Percentiles rank a stretch among this genome's conserved stretches.
Evolutionary conservation across 2,797 vertebrate genomes (phyloP).

Genomic region (Myotis planiceps): DNA sequence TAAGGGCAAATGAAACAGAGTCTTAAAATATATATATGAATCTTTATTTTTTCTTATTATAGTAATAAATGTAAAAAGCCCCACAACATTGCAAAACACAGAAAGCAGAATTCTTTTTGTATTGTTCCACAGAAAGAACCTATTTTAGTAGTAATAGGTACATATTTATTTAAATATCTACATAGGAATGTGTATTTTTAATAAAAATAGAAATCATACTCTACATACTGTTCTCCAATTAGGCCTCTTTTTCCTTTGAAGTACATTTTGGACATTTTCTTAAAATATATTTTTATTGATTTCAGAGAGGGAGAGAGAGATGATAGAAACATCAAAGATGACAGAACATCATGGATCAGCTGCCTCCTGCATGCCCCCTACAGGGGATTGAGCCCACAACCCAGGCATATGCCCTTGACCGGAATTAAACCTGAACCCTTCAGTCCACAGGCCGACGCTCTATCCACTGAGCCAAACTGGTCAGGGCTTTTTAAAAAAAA

Average conservation of each 20-base stretch:
- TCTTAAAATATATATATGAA: conserved; percentile 40
- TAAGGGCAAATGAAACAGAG: background rate
- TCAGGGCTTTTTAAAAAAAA: too few species aligned
- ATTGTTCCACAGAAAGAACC: background rate
- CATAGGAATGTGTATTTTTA: background rate
- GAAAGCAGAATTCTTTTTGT: background rate
- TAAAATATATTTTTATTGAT: too few species aligned
- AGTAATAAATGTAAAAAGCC: background rate
- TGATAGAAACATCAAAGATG: too few species aligned
- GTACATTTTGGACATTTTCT: background rate
- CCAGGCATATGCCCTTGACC: too few species aligned
- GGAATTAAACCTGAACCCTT: too few species aligned
- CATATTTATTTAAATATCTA: conserved; percentile 7
- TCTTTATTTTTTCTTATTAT: background rate
- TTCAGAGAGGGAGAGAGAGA: too few species aligned
- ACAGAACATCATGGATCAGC: too few species aligned
- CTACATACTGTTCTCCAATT: background rate
- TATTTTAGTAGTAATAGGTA: background rate
- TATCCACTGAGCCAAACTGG: too few species aligned
- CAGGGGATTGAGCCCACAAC: too few species aligned
- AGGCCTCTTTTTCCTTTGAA: background rate
- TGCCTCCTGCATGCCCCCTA: too few species aligned
- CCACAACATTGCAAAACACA: background rate
- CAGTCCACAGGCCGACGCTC: too few species aligned
- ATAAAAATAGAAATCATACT: background rate